Conservation (phyloP, 2,888 invertebrate species). For the Rhogogaster chlorosoma region DNA sequence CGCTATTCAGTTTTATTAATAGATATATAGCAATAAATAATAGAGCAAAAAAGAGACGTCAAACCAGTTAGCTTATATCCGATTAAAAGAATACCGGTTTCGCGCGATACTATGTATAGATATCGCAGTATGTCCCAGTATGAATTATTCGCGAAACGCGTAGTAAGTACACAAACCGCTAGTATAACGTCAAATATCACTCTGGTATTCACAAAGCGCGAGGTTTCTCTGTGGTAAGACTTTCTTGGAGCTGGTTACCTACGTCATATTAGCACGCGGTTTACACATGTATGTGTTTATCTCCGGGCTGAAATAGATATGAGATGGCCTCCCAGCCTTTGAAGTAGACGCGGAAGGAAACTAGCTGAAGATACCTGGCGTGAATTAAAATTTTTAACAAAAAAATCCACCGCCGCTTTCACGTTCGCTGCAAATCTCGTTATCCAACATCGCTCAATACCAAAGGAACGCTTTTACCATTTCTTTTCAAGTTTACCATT, state of each 20-base stretch:
- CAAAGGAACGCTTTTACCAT: background rate
- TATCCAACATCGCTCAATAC: background rate
- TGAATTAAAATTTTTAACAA: background rate
- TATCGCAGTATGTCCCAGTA: background rate
- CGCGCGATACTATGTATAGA: background rate
- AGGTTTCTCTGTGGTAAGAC: constrained; percentile 33
- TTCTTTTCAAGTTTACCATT: background rate
- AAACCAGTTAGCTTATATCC: background rate
- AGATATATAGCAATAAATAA: background rate
- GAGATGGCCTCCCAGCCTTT: background rate
- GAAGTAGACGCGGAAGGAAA: background rate
- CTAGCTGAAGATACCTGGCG: background rate
- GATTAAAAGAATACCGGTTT: background rate
- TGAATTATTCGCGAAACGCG: background rate
- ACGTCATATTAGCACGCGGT: constrained; percentile 27
- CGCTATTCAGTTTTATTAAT: background rate
- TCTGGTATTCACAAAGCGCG: constrained; percentile 35
- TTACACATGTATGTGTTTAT: constrained; percentile 12
- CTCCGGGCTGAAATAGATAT: constrained; percentile 1
- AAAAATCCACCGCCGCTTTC: background rate
- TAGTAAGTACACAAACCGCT: constrained; percentile 8
- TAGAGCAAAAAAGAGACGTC: background rate
- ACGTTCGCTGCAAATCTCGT: background rate
- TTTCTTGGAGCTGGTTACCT: constrained; percentile 30
- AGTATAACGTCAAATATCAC: constrained; percentile 14